Base-by-base conservation (phyloP, 2,113 vertebrate genomes). In the Cettia cetti region DNA sequence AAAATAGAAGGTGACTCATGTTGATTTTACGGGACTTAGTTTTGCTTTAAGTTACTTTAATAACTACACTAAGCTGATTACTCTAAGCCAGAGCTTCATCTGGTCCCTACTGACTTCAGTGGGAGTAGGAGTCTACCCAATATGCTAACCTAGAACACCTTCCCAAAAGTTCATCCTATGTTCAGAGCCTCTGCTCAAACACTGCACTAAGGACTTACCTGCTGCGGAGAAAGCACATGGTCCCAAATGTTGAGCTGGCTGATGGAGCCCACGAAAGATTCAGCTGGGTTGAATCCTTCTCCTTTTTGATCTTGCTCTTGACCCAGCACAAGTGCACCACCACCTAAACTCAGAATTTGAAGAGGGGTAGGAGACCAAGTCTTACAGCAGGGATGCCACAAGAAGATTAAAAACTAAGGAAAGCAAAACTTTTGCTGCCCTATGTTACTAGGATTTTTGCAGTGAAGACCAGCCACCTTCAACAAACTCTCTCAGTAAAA, bases 181-280 rank as follows among this genome's bases (percentile, higher is more conserved):
- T 37, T 54, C 31, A 92, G 82, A 96, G 69, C 4, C 47, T 96
- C 87, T 94, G 76, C 56, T 90, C 92, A 76, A 96, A 91, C 79
- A 76, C 86, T 87, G 94, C n/a, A 81, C 65, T 82, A 92, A 92
- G 54, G 65, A 96, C 92, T 95, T 96, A 99, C 99, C 98, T 99
- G 99, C 91, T 99, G 98, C 87, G 98, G 98, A 59, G 98, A 98
- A 52, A 99, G 98, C 78, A 99, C 98, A n/a, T 98, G 97, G 96
- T 99, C 98, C 99, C 99, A 99, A 93, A 99, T 99, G 97, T 99
- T 99, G 79, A 99, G 98, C 66, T 99, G 99, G 97, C 99, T 99
- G 93, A 99, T 96, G 83, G 99, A 99, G 30, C 99, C 99, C 54
- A 99, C 99, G 79, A 99, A 99, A 79, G 99, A 99, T 96, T 99